These are phyloP conservation scores for Drosophila buzzatii DNA, from an alignment of 2,888 invertebrate species.

Conservation along the genomic window DNA sequence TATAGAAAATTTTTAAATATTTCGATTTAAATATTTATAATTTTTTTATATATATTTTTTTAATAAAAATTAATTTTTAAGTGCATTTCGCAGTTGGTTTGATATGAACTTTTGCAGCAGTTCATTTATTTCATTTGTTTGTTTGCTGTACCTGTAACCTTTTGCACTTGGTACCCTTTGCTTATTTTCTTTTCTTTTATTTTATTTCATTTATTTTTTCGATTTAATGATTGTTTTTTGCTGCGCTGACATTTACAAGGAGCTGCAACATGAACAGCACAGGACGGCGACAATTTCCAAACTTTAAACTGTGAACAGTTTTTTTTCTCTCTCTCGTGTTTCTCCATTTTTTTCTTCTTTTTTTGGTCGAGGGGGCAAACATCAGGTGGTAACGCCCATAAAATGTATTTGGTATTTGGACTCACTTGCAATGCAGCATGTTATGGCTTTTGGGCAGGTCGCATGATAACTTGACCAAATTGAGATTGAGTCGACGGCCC, in stretches of 20 bases:
- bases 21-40: no score
- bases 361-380: slow-evolving; percentile 6
- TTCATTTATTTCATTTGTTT: slow-evolving; percentile 63
- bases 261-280: slow-evolving; percentile 54
- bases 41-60: no score
- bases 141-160: slow-evolving; percentile 81
- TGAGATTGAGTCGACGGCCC: slow-evolving; percentile 43
- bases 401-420: slow-evolving; percentile 56
- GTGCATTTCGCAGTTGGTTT: slow-evolving; percentile 12
- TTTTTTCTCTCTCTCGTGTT: slow-evolving; percentile 12
- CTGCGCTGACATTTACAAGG: slow-evolving; percentile 75
- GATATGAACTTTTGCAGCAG: background rate
- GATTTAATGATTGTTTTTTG: slow-evolving; percentile 78
- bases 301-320: slow-evolving; percentile 41
- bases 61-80: no score
- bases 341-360: background rate
- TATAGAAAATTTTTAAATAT: no score
- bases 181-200: slow-evolving; percentile 47
- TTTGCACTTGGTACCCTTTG: slow-evolving; percentile 84
- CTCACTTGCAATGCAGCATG: slow-evolving; percentile 57
- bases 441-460: no score
- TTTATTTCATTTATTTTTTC: slow-evolving; percentile 37
- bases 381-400: slow-evolving; percentile 69
- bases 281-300: slow-evolving; percentile 60
- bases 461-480: slow-evolving; percentile 63